These are phyloP conservation scores for Nibea albiflora DNA, from an alignment of 2,113 vertebrate species.

Conservation along the genomic window DNA sequence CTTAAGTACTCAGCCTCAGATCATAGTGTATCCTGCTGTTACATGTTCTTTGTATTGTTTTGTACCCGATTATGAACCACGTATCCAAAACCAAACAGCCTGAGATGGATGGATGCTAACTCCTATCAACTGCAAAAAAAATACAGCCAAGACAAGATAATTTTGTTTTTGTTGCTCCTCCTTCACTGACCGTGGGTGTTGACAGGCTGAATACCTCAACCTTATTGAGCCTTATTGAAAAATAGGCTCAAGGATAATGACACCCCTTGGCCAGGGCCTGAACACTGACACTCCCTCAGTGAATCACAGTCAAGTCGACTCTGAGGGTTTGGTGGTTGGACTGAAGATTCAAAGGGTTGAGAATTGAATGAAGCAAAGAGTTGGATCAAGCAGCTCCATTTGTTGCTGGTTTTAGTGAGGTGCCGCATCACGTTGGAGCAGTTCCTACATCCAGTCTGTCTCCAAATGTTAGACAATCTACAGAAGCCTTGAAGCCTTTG, in stretches of 20 bases:
- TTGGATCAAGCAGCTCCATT: not conserved
- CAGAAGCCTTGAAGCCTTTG: not conserved
- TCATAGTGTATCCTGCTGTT: not conserved
- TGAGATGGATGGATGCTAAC: not conserved
- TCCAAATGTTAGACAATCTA: conserved; percentile 1
- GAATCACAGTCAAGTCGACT: not conserved
- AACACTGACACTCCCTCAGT: conserved; percentile 21
- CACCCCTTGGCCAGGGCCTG: conserved; percentile 23
- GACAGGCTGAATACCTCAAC: not conserved
- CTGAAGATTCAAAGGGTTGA: not conserved
- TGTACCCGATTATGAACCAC: not conserved
- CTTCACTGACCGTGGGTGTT: not conserved
- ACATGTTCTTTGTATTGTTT: not conserved
- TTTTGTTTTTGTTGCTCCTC: not conserved
- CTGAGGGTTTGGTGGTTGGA: not conserved
- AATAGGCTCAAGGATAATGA: not conserved
- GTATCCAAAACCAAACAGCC: not conserved
- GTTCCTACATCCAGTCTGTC: not conserved
- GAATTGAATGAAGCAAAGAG: not conserved
- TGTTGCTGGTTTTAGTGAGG: not conserved
- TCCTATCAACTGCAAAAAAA: not conserved
- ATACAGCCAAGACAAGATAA: not conserved
- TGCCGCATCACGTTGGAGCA: not conserved
- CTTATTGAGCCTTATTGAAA: not conserved
- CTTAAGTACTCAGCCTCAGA: no score